Evolutionary conservation across 2,113 vertebrate genomes (phyloP).

Genomic region (Sterna hirundo): DNA sequence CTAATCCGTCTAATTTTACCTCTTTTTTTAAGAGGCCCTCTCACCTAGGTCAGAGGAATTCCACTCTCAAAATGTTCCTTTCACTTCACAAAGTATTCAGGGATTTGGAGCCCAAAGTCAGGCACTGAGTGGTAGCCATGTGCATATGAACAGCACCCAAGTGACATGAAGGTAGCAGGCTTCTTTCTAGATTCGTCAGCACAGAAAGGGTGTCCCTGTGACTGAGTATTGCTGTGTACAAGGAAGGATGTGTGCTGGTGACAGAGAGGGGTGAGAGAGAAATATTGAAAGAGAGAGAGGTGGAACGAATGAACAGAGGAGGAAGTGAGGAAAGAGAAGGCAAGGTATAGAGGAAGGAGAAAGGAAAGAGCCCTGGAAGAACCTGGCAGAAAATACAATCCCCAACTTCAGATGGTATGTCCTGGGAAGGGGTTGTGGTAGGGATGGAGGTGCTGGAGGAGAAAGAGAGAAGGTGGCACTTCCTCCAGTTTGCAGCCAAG

Average conservation of each 20-base stretch:
- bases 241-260: background rate
- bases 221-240: fast-evolving
- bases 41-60: background rate
- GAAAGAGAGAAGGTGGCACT: background rate
- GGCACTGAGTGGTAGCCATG: fast-evolving
- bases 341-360: background rate
- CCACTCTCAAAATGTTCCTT: background rate
- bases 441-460: background rate
- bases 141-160: background rate
- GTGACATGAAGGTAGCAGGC: background rate
- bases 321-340: background rate
- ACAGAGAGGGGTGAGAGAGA: background rate
- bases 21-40: background rate
- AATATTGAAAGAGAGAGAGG: background rate
- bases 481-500: background rate
- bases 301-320: background rate
- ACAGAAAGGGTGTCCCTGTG: background rate
- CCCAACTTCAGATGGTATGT: background rate
- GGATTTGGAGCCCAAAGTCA: background rate
- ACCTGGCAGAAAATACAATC: background rate
- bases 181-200: background rate
- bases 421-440: background rate
- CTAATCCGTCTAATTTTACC: background rate
- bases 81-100: background rate
- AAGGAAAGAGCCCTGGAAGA: background rate